phyloP scores from a whole-genome alignment of 2,888 invertebrate genomes.

The Operophtera brumata region DNA sequence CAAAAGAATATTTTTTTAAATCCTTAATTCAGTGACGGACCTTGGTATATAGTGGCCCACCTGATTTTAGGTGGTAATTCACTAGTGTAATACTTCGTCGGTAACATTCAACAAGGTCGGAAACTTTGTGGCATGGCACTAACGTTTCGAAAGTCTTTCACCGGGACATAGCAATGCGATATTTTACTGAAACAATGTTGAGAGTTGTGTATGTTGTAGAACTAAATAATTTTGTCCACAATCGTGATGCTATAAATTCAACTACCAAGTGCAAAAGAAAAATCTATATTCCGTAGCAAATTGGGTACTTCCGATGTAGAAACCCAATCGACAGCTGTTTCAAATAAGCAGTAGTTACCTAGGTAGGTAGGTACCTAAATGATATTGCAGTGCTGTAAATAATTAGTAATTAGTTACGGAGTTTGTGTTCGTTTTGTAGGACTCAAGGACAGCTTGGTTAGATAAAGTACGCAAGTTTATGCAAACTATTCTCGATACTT shows the following conservation, averaged over 20 bases:
- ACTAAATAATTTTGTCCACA: neutral
- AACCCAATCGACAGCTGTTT: conserved; percentile 17
- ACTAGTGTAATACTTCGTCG: no score
- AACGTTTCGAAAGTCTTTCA: no score
- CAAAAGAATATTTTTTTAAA: no score
- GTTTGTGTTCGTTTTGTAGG: conserved; percentile 11
- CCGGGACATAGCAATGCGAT: no score
- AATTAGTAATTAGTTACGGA: conserved; percentile 16
- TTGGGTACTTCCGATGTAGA: conserved; percentile 21
- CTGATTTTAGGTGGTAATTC: no score
- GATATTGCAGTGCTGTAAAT: conserved; percentile 13
- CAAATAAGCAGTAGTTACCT: conserved; percentile 1
- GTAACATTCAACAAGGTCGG: no score
- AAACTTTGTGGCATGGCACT: no score
- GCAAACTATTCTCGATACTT: neutral
- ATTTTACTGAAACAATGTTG: no score
- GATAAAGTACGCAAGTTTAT: neutral
- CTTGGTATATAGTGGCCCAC: no score
- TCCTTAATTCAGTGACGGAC: no score
- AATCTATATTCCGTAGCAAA: conserved; percentile 16
- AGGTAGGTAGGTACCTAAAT: neutral
- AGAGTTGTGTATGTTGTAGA: neutral
- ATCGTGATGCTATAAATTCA: conserved; percentile 3
- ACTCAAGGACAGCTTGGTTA: conserved; percentile 13
- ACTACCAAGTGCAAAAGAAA: conserved; percentile 7